Base-by-base conservation (phyloP, 2,888 invertebrate species). In the Mythimna albipuncta region DNA sequence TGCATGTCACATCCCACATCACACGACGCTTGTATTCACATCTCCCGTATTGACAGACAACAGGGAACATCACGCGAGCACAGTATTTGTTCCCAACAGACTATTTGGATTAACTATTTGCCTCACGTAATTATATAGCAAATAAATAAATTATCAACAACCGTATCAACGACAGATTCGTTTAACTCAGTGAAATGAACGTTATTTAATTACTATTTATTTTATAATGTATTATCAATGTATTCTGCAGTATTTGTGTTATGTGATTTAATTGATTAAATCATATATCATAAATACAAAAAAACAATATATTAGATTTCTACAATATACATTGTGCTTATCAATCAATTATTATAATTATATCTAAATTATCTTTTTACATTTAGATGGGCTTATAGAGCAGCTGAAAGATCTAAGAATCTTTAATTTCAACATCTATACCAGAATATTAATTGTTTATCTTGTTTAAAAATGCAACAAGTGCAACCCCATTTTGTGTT, bases 31-130 rank as follows among this genome's bases (percentile, higher is more conserved):
- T 21, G 2, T 35, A 19, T 47, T 16, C 47, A 47, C 47, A 47
- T 50, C 66, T 67, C 69, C 80, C 75, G 69, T 67, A 79, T 80
- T 67, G 75, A 59, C 82, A 47, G 50, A 62, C 47, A 7, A 38
- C 64, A 38, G 44, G 69, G 69, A 79, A 74, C 66, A 82, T 26
- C 57, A 55, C 80, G 50, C 62, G 47, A 50, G 44, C 50, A 47
- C 64, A 7, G 41, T 82, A 35, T 80, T 74, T 74, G 64, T 74
- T 54, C 44, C 61, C 13, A 50, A n/a, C 75, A 67, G 41, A 57
- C 67, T 83, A 54, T 83, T 74, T 74, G 57, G 32, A 54, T 79
- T 74, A 69, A 50, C 64, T 79, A 61, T 81, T 79, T 79, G 74
- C 58, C 21, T 55, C 58, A 19, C 47, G 66, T 81, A 81, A 83